phyloP scores from a whole-genome alignment of 2,888 invertebrate species.

The Oligia fasciuncula region DNA sequence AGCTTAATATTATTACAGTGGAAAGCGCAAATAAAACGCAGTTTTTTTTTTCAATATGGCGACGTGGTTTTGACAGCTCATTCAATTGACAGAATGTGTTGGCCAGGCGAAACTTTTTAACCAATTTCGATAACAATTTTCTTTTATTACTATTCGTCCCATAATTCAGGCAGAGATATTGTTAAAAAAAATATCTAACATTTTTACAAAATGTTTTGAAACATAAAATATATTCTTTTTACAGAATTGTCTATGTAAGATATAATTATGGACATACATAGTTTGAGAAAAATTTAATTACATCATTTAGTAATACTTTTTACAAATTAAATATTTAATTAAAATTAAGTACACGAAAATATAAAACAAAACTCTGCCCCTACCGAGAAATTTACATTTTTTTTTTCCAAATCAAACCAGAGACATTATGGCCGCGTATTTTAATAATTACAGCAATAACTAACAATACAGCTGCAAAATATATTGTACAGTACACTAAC shows the following conservation, averaged over 20 bases:
- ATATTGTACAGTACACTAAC: conserved; percentile 79
- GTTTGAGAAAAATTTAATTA: conserved; percentile 13
- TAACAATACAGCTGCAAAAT: conserved; percentile 85
- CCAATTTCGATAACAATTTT: conserved; percentile 79
- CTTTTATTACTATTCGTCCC: conserved; percentile 77
- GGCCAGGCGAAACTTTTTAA: conserved; percentile 49
- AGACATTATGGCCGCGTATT: conserved; percentile 84
- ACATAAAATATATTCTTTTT: neutral
- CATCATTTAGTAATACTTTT: conserved; percentile 37
- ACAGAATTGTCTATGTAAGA: conserved; percentile 14
- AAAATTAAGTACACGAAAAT: conserved; percentile 27
- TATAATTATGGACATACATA: neutral
- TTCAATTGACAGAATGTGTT: conserved; percentile 39
- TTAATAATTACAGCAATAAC: conserved; percentile 76
- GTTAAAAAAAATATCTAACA: conserved; percentile 17
- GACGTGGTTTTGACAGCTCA: conserved; percentile 33
- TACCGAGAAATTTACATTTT: conserved; percentile 68
- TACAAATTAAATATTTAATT: conserved; percentile 47
- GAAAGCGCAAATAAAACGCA: conserved; percentile 46
- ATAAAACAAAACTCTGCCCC: conserved; percentile 70
- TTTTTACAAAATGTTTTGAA: conserved; percentile 53
- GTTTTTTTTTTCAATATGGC: conserved; percentile 52
- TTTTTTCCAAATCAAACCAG: conserved; percentile 75
- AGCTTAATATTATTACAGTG: conserved; percentile 47
- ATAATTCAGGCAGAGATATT: conserved; percentile 70